phyloP scores from a whole-genome alignment of 2,888 invertebrate species.

The Drosophila cyrtoloma region DNA sequence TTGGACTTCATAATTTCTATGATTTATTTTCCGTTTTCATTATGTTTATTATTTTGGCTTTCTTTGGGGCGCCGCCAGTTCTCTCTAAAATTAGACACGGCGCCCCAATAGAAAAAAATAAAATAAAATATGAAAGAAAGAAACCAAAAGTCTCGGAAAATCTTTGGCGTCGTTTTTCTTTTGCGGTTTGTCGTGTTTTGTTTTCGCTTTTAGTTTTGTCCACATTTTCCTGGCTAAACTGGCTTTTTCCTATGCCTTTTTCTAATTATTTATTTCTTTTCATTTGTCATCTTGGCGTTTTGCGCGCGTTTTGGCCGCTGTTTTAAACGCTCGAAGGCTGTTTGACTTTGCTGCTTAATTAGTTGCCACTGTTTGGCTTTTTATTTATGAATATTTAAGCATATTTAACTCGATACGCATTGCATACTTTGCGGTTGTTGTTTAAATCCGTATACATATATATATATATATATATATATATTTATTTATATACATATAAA shows the following conservation, averaged over 20 bases:
- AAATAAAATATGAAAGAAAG: neutral
- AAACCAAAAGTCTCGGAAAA: constrained; percentile 41
- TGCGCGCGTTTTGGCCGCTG: constrained; percentile 29
- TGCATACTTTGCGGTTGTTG: constrained; percentile 72
- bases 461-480: neutral
- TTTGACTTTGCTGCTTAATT: constrained; percentile 25
- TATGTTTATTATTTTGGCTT: constrained; percentile 61
- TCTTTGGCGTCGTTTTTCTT: constrained; percentile 40
- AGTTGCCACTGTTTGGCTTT: constrained; percentile 12
- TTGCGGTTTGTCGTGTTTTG: constrained; percentile 47
- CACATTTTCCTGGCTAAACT: constrained; percentile 53
- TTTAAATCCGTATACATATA: constrained; percentile 26
- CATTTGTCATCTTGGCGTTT: constrained; percentile 12
- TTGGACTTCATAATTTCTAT: constrained; percentile 67
- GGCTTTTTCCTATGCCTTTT: constrained; percentile 35
- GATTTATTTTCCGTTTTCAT: constrained; percentile 73
- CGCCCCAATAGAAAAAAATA: neutral
- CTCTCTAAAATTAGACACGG: constrained; percentile 31
- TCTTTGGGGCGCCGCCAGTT: constrained; percentile 55
- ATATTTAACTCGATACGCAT: constrained; percentile 21
- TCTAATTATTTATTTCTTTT: neutral
- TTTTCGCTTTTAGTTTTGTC: constrained; percentile 48
- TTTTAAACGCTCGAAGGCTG: constrained; percentile 39
- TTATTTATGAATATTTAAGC: constrained; percentile 27
- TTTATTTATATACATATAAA: neutral